Conservation (phyloP, 2,888 invertebrate species). For the Lumbricus terrestris region DNA sequence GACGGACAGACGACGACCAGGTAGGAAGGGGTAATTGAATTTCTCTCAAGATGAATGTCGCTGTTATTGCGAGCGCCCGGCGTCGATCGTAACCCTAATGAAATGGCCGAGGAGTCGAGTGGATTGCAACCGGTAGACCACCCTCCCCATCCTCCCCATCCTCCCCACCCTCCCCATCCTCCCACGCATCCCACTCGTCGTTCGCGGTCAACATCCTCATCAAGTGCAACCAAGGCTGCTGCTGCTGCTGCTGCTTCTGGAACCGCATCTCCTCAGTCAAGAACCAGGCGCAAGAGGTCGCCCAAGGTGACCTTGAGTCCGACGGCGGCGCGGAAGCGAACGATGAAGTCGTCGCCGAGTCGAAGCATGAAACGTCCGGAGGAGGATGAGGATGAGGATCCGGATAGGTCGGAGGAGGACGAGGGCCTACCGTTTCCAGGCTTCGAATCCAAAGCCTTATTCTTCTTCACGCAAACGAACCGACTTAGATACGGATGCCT, state of each 20-base stretch:
- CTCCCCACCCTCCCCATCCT: not conserved
- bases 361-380: not conserved
- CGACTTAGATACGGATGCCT: conserved; percentile 25
- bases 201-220: not conserved
- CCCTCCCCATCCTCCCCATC: not conserved
- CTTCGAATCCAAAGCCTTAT: conserved; percentile 24
- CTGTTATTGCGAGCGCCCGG: not conserved
- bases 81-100: not conserved
- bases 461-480: conserved; percentile 19
- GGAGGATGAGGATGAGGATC: not conserved
- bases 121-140: not conserved
- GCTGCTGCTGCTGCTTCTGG: not conserved
- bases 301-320: not conserved
- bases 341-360: not conserved
- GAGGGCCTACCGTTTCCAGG: conserved; percentile 12
- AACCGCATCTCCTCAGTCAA: not conserved
- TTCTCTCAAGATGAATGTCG: not conserved
- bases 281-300: not conserved
- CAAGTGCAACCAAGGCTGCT: not conserved
- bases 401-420: not conserved
- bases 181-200: not conserved
- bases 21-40: not conserved
- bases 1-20: too few species aligned
- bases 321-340: not conserved
- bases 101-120: not conserved